A percentile compares a stretch with the other conserved stretches of the same genome.
Evolutionary conservation across 2,797 vertebrate genomes (phyloP).

Genomic region (Anguilla megastoma): DNA sequence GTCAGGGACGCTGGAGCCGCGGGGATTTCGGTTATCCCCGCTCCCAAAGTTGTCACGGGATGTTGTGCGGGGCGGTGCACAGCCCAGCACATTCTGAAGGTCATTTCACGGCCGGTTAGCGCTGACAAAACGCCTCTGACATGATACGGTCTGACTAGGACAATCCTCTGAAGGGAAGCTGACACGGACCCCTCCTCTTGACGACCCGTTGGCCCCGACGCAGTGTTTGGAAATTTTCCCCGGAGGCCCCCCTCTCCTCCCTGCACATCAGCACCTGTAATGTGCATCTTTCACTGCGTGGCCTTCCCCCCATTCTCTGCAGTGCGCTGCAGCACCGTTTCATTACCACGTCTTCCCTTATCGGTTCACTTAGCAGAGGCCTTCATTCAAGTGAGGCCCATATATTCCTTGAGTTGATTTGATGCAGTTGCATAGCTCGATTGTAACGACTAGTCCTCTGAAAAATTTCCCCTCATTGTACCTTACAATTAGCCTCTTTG

Average conservation of each 20-base stretch:
- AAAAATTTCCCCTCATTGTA: background rate
- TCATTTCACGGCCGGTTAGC: constrained; percentile 27
- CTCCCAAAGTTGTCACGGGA: background rate
- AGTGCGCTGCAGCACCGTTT: background rate
- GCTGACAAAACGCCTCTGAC: constrained; percentile 30
- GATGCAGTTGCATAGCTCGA: too few relatives aligned
- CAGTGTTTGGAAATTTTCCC: background rate
- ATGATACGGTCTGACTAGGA: constrained; percentile 24
- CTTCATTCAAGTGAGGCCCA: background rate
- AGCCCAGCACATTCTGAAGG: constrained; percentile 17
- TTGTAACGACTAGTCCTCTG: background rate
- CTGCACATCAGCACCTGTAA: background rate
- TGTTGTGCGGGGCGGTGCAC: background rate
- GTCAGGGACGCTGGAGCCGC: background rate
- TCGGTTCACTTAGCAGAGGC: background rate
- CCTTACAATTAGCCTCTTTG: background rate
- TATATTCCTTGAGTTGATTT: background rate
- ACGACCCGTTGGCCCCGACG: background rate
- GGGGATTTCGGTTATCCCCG: background rate
- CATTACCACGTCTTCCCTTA: background rate
- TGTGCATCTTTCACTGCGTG: background rate
- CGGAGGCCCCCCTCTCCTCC: background rate
- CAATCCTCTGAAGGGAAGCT: constrained; percentile 21
- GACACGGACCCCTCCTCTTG: background rate
- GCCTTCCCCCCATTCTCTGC: background rate